Evolutionary conservation across 2,888 invertebrate species (phyloP).

Genomic region (Torymus auratus): DNA sequence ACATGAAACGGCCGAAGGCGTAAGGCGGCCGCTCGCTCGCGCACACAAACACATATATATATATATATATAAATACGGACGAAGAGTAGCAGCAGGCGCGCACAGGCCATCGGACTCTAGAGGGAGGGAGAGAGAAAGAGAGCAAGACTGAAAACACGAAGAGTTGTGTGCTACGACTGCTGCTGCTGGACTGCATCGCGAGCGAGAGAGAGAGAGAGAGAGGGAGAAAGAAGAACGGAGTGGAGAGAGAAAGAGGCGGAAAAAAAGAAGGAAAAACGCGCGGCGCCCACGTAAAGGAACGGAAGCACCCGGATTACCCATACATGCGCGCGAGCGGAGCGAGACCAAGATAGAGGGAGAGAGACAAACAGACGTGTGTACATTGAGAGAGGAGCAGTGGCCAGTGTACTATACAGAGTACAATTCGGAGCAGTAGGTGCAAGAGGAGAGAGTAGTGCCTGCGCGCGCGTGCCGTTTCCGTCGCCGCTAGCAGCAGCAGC

Average conservation of each 20-base stretch:
- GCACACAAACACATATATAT: neutral
- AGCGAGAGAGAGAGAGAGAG: slow-evolving; percentile 24
- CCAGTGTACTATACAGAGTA: too few species aligned
- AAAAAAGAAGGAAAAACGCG: slow-evolving; percentile 54
- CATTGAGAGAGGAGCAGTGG: neutral
- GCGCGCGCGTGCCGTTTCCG: neutral
- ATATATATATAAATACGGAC: slow-evolving; percentile 9
- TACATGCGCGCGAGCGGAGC: slow-evolving; percentile 15
- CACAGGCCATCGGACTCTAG: slow-evolving; percentile 45
- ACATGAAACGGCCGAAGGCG: slow-evolving; percentile 53
- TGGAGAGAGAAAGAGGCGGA: neutral
- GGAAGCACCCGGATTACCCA: slow-evolving; percentile 60
- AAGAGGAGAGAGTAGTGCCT: slow-evolving; percentile 12
- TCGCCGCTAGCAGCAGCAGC: too few species aligned
- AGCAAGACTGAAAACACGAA: slow-evolving; percentile 43
- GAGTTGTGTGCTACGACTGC: slow-evolving; percentile 19
- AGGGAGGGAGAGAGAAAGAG: slow-evolving; percentile 48
- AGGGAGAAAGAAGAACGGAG: slow-evolving; percentile 9
- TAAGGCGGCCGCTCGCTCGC: slow-evolving; percentile 30
- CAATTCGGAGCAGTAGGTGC: too few species aligned
- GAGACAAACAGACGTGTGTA: neutral
- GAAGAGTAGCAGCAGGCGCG: slow-evolving; percentile 18
- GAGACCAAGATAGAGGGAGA: neutral
- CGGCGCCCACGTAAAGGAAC: slow-evolving; percentile 60
- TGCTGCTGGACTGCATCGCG: slow-evolving; percentile 9